phyloP scores from a whole-genome alignment of 37 sponge, comb jelly and placozoan genomes.

The Aphrocallistes beatrix region DNA sequence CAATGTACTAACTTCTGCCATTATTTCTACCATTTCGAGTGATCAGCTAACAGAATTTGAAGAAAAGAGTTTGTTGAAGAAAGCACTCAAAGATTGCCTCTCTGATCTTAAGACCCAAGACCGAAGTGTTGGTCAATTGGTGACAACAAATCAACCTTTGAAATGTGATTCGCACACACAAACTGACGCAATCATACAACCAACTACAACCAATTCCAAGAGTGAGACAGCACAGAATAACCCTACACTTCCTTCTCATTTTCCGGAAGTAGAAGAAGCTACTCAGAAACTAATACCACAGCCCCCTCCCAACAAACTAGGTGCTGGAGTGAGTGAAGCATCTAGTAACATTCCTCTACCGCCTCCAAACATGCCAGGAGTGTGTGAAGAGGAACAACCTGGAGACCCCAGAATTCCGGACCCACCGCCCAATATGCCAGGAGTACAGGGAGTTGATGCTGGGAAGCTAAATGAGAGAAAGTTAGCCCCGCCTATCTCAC shows the following conservation, averaged over 20 bases:
- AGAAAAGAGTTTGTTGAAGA: background rate
- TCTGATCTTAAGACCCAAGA: background rate
- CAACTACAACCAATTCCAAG: no score
- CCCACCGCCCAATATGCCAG: background rate
- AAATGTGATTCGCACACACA: no score
- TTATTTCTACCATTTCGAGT: background rate
- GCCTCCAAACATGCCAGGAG: background rate
- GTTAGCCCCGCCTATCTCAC: background rate
- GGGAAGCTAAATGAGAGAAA: background rate
- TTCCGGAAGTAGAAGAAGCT: background rate
- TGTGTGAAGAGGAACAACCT: background rate
- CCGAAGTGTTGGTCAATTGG: no score
- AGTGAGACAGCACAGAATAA: no score
- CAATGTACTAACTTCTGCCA: background rate
- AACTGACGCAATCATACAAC: no score
- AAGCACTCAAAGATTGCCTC: background rate
- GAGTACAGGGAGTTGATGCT: background rate
- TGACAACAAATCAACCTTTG: no score
- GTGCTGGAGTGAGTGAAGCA: background rate
- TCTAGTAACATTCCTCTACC: background rate
- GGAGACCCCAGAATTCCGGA: conserved; percentile 12
- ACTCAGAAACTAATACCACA: background rate
- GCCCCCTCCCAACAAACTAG: background rate
- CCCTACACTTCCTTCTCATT: no score
- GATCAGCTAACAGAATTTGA: background rate